A percentile compares a stretch with the other conserved stretches of the same genome.
Evolutionary conservation across 2,113 vertebrate species (phyloP).

Genomic region (Chloropsis hardwickii): DNA sequence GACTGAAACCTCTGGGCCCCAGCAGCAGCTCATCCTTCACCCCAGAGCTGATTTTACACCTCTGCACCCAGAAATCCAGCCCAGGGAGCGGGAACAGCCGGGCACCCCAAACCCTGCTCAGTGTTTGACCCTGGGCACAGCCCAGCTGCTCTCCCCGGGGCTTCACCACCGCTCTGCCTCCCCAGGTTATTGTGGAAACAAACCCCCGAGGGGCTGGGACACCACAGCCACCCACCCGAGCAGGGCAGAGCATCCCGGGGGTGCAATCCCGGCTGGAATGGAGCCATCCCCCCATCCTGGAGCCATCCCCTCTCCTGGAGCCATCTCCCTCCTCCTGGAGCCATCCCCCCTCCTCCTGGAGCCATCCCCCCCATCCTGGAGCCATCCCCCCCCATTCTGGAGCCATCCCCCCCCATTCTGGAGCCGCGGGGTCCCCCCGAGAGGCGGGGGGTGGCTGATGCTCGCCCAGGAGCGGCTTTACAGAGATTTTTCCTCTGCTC

Average conservation of each 20-base stretch:
- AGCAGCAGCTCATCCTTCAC: background rate
- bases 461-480: background rate
- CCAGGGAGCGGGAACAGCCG: accelerated
- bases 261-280: background rate
- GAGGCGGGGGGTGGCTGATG: background rate
- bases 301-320: background rate
- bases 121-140: background rate
- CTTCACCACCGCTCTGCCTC: background rate
- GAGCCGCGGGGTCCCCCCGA: accelerated
- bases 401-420: accelerated
- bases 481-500: background rate
- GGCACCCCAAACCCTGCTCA: background rate
- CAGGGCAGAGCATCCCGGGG: background rate
- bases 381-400: accelerated
- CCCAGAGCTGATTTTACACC: background rate
- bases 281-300: background rate
- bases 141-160: background rate
- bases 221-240: accelerated
- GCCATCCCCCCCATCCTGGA: background rate
- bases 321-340: too few relatives aligned
- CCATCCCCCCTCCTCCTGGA: accelerated
- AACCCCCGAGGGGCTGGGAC: accelerated
- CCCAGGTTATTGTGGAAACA: background rate
- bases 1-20: background rate
- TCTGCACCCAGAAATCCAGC: background rate